phyloP scores from a whole-genome alignment of 2,888 invertebrate genomes.

The Brenthis ino region DNA sequence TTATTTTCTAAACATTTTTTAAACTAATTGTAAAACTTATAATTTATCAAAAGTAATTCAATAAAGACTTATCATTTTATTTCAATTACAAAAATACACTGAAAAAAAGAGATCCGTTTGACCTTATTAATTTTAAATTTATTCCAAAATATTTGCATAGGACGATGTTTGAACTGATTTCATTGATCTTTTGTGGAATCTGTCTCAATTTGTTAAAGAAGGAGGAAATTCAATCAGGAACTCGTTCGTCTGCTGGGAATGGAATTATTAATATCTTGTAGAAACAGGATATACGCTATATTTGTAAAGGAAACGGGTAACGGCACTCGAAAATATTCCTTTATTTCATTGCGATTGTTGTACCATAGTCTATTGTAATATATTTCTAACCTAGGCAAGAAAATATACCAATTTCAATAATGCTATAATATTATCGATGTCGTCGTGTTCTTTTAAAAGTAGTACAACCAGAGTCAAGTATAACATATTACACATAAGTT shows the following conservation, averaged over 20 bases:
- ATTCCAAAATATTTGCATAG: constrained; percentile 28
- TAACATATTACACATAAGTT: too few species aligned
- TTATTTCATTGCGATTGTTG: too few species aligned
- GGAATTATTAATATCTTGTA: constrained; percentile 17
- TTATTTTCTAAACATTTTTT: too few species aligned
- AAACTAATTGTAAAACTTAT: too few species aligned
- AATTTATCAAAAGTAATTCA: too few species aligned
- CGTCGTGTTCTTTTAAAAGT: too few species aligned
- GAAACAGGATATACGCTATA: constrained; percentile 1
- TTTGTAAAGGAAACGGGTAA: background rate
- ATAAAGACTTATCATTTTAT: background rate
- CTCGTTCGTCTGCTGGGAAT: constrained; percentile 23
- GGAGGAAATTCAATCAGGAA: constrained; percentile 25
- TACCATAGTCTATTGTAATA: too few species aligned
- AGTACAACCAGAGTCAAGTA: too few species aligned
- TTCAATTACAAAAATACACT: background rate
- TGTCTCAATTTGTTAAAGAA: constrained; percentile 26
- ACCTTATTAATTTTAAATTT: constrained; percentile 22
- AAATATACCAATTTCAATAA: too few species aligned
- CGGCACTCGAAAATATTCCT: background rate
- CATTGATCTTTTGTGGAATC: constrained; percentile 27
- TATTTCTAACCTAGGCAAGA: too few species aligned
- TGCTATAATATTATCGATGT: too few species aligned
- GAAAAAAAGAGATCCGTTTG: constrained; percentile 11
- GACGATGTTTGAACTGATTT: constrained; percentile 26